Base-by-base conservation (phyloP, 2,797 vertebrate species). In the Etheostoma perlongum region DNA sequence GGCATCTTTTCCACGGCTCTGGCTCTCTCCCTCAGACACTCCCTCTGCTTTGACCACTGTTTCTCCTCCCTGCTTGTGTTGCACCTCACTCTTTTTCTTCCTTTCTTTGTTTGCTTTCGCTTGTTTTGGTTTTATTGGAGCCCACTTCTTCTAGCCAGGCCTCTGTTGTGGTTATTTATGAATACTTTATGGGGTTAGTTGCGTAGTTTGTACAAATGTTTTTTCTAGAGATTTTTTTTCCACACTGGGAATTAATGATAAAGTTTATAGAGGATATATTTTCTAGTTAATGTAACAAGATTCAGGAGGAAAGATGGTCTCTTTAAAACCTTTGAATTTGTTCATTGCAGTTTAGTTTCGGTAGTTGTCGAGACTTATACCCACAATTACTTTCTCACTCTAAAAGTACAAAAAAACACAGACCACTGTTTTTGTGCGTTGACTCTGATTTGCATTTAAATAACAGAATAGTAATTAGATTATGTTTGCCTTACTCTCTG, bases 151-250 rank as follows among this genome's bases (percentile, higher is more conserved):
- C 51, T 12, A 77, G 81, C 76, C 85, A 47, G 66, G 44, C 67
- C 67, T 84, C 51, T 74, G 68, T 73, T 88, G 80, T 79, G 88
- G 84, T 82, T 84, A 81, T 88, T 88, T 83, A 81, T 81, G 58
- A 79, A 88, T 75, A 51, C 76, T 83, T 85, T 80, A 74, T 68
- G 57, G 62, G 46, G 19, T 58, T 62, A 65, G 61, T 75, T 70
- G 53, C 61, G 40, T 49, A 40, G 60, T 73, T 78, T 76, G 76
- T 53, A 62, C 46, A 75, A 73, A 82, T 71, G 21, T 87, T 82
- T 33, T 12, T 36, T 36, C 33, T 36, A 2, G 8, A 9, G 42
- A 42, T n/a, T 5, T n/a, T 65, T 69, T 76, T 76, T 62, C 62
- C 46, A 6, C 11, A 16, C 51, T 12, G 1, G 10, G 46, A 81